Evolutionary conservation across 2,888 invertebrate species (phyloP).

Genomic region (Cyclophora punctaria): DNA sequence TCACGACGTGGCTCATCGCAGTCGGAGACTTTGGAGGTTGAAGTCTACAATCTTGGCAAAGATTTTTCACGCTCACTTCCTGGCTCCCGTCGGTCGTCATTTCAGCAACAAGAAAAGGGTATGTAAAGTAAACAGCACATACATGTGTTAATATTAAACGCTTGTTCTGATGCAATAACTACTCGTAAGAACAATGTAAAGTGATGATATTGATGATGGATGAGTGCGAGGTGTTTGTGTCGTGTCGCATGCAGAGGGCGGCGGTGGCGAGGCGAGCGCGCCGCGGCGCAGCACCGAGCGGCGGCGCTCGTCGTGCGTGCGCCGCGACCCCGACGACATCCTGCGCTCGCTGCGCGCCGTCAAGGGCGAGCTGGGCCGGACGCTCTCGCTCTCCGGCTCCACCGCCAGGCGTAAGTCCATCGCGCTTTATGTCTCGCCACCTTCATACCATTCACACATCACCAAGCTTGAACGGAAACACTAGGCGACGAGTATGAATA

Average conservation of each 20-base stretch:
- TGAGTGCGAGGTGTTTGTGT: too few relatives aligned
- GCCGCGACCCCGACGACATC: constrained; percentile 90
- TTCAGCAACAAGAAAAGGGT: constrained; percentile 82
- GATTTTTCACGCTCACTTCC: constrained; percentile 91
- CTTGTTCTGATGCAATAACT: too few relatives aligned
- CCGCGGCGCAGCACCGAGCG: constrained; percentile 74
- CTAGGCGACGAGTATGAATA: too few relatives aligned
- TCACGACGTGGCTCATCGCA: constrained; percentile 92
- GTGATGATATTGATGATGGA: too few relatives aligned
- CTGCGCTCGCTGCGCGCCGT: constrained; percentile 86
- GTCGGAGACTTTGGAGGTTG: constrained; percentile 89
- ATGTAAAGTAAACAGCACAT: constrained; percentile 7
- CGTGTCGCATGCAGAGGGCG: constrained; percentile 31
- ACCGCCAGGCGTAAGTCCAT: constrained; percentile 82
- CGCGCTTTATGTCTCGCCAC: neutral
- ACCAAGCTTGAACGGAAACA: too few relatives aligned
- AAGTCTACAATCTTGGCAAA: constrained; percentile 88
- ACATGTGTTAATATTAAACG: too few relatives aligned
- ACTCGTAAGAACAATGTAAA: too few relatives aligned
- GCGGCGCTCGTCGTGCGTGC: constrained; percentile 86
- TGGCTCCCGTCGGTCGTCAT: constrained; percentile 88
- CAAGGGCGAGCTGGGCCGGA: constrained; percentile 86
- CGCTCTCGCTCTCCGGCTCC: constrained; percentile 85
- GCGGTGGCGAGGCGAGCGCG: constrained; percentile 36
- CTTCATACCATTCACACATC: too few relatives aligned